A percentile compares a stretch with the other conserved stretches of the same genome.
These are phyloP conservation scores for Crypturellus undulatus DNA, from an alignment of 2,113 vertebrate species.

Conservation along the genomic window DNA sequence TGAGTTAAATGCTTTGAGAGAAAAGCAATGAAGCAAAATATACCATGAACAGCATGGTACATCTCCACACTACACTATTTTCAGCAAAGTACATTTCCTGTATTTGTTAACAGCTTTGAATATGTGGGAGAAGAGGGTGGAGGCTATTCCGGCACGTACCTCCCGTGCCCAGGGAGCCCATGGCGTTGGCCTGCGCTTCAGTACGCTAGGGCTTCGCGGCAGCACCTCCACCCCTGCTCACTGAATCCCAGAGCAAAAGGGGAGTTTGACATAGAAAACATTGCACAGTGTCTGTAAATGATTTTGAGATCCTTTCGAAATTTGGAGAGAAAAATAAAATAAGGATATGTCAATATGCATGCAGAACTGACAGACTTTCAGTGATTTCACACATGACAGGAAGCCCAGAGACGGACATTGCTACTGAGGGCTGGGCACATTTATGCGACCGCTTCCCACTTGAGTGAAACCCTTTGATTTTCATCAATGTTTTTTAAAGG, in stretches of 20 bases:
- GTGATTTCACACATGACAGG: background rate
- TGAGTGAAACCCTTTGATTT: background rate
- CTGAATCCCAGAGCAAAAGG: background rate
- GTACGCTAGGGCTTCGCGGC: accelerated
- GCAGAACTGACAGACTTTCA: background rate
- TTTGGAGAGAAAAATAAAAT: background rate
- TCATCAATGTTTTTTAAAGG: background rate
- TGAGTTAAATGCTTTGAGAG: constrained; percentile 64
- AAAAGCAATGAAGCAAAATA: constrained; percentile 56
- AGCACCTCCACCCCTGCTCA: accelerated
- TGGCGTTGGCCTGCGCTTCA: background rate
- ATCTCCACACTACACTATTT: background rate
- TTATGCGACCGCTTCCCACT: background rate
- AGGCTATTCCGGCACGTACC: background rate
- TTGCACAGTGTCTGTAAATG: constrained; percentile 49
- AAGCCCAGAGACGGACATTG: background rate
- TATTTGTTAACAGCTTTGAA: constrained; percentile 49
- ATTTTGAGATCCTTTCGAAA: constrained; percentile 10
- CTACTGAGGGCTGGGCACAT: accelerated
- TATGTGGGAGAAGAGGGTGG: background rate
- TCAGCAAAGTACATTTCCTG: constrained; percentile 69
- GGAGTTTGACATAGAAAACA: background rate
- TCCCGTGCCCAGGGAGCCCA: background rate
- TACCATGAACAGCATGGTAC: background rate
- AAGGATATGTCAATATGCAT: background rate